Evolutionary conservation across 2,113 vertebrate genomes (phyloP).

Genomic region (Heterotilapia buettikoferi): DNA sequence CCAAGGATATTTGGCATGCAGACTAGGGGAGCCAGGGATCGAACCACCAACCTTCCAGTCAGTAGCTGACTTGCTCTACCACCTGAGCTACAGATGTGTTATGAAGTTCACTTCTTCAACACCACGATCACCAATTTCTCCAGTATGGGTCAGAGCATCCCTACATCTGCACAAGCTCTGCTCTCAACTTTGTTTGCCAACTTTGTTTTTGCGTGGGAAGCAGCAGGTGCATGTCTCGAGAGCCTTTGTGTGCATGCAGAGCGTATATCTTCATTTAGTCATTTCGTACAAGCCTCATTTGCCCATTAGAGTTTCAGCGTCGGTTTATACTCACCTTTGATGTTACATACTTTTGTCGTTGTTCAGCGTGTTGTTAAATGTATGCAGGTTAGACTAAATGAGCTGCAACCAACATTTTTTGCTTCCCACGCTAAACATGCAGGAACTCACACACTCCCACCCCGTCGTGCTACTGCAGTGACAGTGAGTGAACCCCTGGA

Average conservation of each 20-base stretch:
- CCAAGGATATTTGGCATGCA: neutral
- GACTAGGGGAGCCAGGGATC: fast-evolving
- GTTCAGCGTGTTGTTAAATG: neutral
- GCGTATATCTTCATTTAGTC: neutral
- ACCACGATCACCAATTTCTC: neutral
- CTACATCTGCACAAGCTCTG: neutral
- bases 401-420: neutral
- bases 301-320: neutral
- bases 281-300: neutral
- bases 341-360: neutral
- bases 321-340: neutral
- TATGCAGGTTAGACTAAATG: neutral
- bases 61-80: neutral
- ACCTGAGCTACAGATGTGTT: neutral
- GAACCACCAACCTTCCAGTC: neutral
- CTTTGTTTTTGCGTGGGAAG: neutral
- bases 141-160: neutral
- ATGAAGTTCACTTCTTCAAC: neutral
- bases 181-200: neutral
- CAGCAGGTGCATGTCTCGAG: neutral
- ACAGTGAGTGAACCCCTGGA: neutral
- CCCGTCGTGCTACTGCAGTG: neutral
- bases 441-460: neutral
- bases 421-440: neutral
- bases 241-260: neutral